These are phyloP conservation scores for Geothlypis trichas DNA, from an alignment of 2,113 vertebrate species.

Conservation along the genomic window DNA sequence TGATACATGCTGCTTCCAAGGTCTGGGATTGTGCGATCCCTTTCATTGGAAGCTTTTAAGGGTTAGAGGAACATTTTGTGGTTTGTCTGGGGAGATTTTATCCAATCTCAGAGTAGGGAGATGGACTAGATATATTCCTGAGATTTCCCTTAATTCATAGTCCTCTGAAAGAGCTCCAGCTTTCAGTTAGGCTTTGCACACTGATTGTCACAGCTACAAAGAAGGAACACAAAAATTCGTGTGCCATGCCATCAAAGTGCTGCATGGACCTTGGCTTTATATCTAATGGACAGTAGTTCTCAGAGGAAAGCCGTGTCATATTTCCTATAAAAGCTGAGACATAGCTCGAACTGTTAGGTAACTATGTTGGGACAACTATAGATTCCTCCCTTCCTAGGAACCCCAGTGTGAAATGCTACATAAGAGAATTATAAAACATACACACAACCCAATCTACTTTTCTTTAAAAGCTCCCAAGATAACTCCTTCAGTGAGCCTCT, in stretches of 20 bases:
- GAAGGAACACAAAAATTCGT: neutral
- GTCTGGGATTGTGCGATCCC: neutral
- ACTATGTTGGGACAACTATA: neutral
- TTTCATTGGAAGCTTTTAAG: neutral
- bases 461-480: neutral
- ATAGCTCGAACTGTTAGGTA: neutral
- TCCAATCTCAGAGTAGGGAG: neutral
- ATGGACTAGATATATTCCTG: neutral
- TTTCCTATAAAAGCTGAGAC: neutral
- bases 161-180: neutral
- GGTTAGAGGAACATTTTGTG: neutral
- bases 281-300: neutral
- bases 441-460: neutral
- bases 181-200: neutral
- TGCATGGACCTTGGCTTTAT: neutral
- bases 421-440: neutral
- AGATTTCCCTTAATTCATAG: neutral
- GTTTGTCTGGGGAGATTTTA: neutral
- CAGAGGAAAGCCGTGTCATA: neutral
- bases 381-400: neutral
- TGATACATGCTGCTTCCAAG: neutral
- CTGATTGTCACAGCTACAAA: neutral
- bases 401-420: accelerated
- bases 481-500: neutral
- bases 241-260: neutral